Evolutionary conservation across 2,888 invertebrate genomes (phyloP), one percentile per base, ranked within the genome.

Genomic region (Pediacus dermestoides): DNA sequence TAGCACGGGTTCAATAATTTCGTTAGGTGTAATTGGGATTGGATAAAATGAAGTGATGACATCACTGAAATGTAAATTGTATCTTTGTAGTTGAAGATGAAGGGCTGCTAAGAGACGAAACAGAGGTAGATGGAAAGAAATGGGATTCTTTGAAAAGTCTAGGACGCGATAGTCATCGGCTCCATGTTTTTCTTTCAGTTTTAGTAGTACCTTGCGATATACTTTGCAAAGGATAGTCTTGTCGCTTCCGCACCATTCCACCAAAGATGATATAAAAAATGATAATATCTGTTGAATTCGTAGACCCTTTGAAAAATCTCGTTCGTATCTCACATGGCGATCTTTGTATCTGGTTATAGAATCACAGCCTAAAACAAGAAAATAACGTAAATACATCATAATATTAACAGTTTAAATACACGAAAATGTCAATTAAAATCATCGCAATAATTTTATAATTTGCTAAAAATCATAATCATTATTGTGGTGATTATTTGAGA

Each of bases 301-400:
- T 70, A 99, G 99, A 1, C 95, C 97, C 0, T 93, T 90, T 70
- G 99, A 97, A 99, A 99, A 99, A 64, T 99, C 99, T 0, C 94
- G 93, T 68, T 99, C 99, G 71, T 91, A 97, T 64, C 97, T 96
- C 83, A 97, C 90, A 65, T 99, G 99, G 58, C 95, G 93, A 0
- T 91, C 92, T 1, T 90, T 85, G 76, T 93, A 85, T 2, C 89
- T 63, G 1, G 78, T 72, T 0, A 85, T 84, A 1, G 84, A 78
- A 58, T 88, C 87, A 87, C 86, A 85, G 18, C 64, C 57, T 57
- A 18, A 10, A 45, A 39, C 9, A 10, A 12, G 18, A 9, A 35
- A 31, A 32, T n/a, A n/a, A n/a, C n/a, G n/a, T n/a, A n/a, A n/a
- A n/a, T n/a, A n/a, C n/a, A n/a, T n/a, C n/a, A n/a, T n/a, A n/a